These are phyloP conservation scores for Phrynosoma platyrhinos DNA, from an alignment of 2,113 vertebrate genomes.

Conservation along the genomic window DNA sequence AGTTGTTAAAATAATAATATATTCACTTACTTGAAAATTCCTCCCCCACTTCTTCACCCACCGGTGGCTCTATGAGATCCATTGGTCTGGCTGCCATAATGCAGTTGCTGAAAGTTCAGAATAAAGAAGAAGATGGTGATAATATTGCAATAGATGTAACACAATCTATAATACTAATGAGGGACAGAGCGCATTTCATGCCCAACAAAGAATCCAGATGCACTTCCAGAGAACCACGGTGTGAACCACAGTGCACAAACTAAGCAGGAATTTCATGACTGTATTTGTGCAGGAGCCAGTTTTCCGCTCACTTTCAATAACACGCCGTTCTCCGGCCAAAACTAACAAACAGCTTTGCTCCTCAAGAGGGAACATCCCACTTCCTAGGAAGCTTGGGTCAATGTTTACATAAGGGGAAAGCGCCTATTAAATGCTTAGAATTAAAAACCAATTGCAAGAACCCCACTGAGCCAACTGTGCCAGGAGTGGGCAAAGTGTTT, in stretches of 20 bases:
- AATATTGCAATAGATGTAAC: not conserved
- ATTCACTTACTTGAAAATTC: constrained; percentile 82
- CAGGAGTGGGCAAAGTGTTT: too few relatives aligned
- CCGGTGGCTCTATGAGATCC: constrained; percentile 73
- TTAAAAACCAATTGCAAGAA: not conserved
- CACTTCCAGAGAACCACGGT: not conserved
- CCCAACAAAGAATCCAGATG: not conserved
- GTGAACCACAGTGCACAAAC: not conserved
- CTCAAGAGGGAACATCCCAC: constrained; percentile 28
- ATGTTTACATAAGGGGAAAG: constrained; percentile 29
- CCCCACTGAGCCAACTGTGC: not conserved
- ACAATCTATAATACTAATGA: not conserved
- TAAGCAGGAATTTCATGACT: constrained; percentile 8
- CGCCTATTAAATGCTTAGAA: constrained; percentile 12
- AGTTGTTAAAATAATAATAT: not conserved
- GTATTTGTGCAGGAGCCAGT: not conserved
- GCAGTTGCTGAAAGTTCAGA: constrained; percentile 78
- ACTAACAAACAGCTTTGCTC: constrained; percentile 37
- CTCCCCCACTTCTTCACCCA: constrained; percentile 76
- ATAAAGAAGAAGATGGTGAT: not conserved
- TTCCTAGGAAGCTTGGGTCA: constrained; percentile 42
- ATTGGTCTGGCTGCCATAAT: constrained; percentile 81
- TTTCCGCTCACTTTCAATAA: constrained; percentile 22
- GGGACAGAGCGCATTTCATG: not conserved
- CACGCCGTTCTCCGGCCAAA: constrained; percentile 22